These are phyloP conservation scores for Lota lota DNA, from an alignment of 2,113 vertebrate species.

Conservation along the genomic window DNA sequence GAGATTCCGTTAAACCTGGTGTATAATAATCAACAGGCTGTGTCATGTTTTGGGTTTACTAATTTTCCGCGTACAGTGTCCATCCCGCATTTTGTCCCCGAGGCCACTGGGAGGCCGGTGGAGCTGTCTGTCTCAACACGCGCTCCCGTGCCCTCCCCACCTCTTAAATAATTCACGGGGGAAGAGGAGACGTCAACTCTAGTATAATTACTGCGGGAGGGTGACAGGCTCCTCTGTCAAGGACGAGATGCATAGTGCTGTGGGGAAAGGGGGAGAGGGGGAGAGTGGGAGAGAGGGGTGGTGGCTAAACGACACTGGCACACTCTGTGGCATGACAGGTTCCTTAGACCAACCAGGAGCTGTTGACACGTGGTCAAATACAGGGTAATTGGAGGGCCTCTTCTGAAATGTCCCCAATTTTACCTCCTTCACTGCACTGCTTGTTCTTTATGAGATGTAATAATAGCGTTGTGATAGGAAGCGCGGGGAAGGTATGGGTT, in stretches of 20 bases:
- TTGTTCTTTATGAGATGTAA: not conserved
- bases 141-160: slow-evolving; percentile 54
- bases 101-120: slow-evolving; percentile 31
- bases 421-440: no score
- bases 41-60: no score
- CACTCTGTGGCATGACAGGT: slow-evolving; percentile 15
- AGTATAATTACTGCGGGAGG: slow-evolving; percentile 67
- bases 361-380: slow-evolving; percentile 26
- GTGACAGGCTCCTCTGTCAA: slow-evolving; percentile 65
- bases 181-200: slow-evolving; percentile 63
- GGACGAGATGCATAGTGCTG: slow-evolving; percentile 48
- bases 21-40: no score
- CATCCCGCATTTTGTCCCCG: slow-evolving; percentile 36
- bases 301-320: slow-evolving; percentile 25
- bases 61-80: slow-evolving; percentile 1
- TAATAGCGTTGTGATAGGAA: not conserved
- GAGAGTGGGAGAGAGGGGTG: not conserved
- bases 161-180: slow-evolving; percentile 69
- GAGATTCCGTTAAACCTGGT: no score
- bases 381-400: no score
- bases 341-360: slow-evolving; percentile 25
- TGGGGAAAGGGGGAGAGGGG: slow-evolving; percentile 16
- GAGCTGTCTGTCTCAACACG: slow-evolving; percentile 43
- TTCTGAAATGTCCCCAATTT: no score
- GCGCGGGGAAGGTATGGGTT: slow-evolving; percentile 13